phyloP scores from a whole-genome alignment of 1,140 invertebrate genomes.

The Lutraria rhynchaena region DNA sequence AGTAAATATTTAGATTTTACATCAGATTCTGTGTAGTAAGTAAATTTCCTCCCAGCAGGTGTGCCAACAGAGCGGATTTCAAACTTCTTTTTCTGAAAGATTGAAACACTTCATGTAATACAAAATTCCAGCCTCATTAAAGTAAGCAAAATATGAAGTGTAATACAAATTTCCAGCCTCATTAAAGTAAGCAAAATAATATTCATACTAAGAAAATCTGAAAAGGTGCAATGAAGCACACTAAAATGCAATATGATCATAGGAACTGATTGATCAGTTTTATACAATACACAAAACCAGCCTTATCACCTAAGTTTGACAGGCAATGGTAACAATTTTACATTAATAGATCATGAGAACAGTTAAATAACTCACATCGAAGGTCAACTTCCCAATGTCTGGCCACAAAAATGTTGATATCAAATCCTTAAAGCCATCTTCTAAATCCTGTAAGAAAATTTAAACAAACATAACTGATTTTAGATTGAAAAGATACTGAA shows the following conservation, averaged over 20 bases:
- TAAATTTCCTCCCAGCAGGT: conserved; percentile 87
- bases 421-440: conserved; percentile 76
- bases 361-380: conserved; percentile 87
- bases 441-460: conserved; percentile 73
- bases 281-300: not conserved
- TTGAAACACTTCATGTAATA: no score
- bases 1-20: conserved; percentile 95
- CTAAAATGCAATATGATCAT: not conserved
- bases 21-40: conserved; percentile 94
- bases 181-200: no score
- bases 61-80: conserved; percentile 93
- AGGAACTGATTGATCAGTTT: no score
- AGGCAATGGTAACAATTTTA: no score
- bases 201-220: not conserved
- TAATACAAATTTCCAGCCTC: no score
- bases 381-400: conserved; percentile 95
- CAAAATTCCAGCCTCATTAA: no score
- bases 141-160: no score
- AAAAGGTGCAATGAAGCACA: not conserved
- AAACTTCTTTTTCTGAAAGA: conserved; percentile 95
- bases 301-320: not conserved
- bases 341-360: not conserved
- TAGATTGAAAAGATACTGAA: no score
- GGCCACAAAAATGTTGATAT: conserved; percentile 92
- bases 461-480: conserved; percentile 16